Conservation (phyloP, 1,140 invertebrate genomes). For the Metopolophium dirhodum region DNA sequence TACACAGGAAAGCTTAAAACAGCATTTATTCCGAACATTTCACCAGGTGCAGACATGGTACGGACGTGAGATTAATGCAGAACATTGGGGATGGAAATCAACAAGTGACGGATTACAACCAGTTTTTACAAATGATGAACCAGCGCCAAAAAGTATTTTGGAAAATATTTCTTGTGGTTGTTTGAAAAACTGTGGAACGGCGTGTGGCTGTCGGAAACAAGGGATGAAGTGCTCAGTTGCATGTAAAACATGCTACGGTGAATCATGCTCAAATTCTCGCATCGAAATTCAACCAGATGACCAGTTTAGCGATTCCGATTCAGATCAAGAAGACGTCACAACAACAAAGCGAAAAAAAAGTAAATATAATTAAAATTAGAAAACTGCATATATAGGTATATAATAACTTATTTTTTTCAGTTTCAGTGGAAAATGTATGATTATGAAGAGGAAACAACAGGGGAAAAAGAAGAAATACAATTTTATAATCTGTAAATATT, state of each 20-base stretch:
- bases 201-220: too few relatives aligned
- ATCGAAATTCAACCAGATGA: not conserved
- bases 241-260: too few relatives aligned
- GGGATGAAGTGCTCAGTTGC: too few relatives aligned
- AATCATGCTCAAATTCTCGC: not conserved
- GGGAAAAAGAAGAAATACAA: too few relatives aligned
- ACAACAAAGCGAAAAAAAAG: not conserved
- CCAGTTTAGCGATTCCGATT: not conserved
- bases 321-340: constrained; percentile 3
- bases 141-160: constrained; percentile 21
- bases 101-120: constrained; percentile 8
- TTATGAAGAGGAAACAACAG: too few relatives aligned
- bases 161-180: too few relatives aligned
- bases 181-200: too few relatives aligned
- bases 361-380: not conserved
- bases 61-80: not conserved
- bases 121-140: not conserved
- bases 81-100: constrained; percentile 39
- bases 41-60: constrained; percentile 42
- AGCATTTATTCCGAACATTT: not conserved
- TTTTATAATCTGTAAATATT: too few relatives aligned
- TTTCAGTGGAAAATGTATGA: too few relatives aligned
- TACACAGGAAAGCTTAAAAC: too few relatives aligned
- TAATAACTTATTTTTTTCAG: too few relatives aligned
- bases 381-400: not conserved